Percentiles rank a stretch among this genome's conserved stretches.
Evolutionary conservation across 2,797 vertebrate genomes (phyloP).

Genomic region (Tenualosa ilisha): DNA sequence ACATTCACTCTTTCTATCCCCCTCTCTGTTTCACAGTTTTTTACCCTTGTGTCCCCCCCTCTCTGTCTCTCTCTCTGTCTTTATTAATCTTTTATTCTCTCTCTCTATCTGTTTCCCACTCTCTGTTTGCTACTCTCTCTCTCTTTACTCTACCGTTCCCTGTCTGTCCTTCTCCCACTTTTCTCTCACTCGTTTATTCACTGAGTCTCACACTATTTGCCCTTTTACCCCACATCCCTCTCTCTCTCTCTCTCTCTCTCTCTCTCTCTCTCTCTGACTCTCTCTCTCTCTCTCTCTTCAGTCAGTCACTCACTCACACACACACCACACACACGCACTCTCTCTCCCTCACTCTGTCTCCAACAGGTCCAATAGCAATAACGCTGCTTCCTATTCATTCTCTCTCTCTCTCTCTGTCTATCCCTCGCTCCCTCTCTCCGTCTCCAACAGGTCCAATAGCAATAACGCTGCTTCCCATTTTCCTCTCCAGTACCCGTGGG

Average conservation of each 20-base stretch:
- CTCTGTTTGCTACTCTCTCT: neutral
- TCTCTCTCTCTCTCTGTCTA: neutral
- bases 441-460: slow-evolving; percentile 42
- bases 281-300: too few species aligned
- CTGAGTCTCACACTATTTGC: neutral
- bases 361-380: slow-evolving; percentile 47
- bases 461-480: slow-evolving; percentile 51
- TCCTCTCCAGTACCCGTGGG: slow-evolving; percentile 46
- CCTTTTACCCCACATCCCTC: neutral
- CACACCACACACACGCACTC: too few species aligned
- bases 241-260: too few species aligned
- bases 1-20: neutral
- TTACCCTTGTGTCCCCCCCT: neutral
- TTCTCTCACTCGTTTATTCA: neutral
- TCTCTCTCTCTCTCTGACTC: too few species aligned
- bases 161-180: neutral
- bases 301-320: too few species aligned
- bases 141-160: neutral
- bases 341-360: slow-evolving; percentile 8
- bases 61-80: neutral
- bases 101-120: neutral
- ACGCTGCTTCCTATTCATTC: slow-evolving; percentile 43
- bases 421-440: neutral
- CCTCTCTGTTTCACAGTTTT: neutral
- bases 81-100: neutral